Conservation (phyloP, 2,113 vertebrate genomes). For the Micronycteris hirsuta region DNA sequence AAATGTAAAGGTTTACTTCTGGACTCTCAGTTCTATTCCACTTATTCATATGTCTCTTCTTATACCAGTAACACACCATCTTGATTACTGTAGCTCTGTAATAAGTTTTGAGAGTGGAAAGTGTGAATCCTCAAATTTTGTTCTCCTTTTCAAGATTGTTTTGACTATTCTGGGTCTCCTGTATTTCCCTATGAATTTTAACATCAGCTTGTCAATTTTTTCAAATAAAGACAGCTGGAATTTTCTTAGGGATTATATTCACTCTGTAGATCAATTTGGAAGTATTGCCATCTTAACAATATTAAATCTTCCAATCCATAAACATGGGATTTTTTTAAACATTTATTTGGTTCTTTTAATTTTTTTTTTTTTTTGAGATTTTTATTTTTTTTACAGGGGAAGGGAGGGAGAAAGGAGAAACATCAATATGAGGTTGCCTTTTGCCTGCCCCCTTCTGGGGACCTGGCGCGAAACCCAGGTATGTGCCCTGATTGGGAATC, state of each 20-base stretch:
- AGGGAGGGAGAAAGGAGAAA: no score
- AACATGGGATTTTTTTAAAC: not conserved
- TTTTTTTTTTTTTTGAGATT: no score
- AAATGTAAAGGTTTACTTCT: not conserved
- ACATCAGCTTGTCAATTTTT: not conserved
- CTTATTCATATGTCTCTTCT: not conserved
- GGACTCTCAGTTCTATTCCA: not conserved
- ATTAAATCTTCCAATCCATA: not conserved
- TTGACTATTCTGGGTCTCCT: not conserved
- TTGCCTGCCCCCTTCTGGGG: no score
- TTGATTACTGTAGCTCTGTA: not conserved
- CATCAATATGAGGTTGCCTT: no score
- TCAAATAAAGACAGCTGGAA: not conserved
- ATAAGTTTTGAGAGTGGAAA: slow-evolving; percentile 30
- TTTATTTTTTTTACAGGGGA: no score
- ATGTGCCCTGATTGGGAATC: no score
- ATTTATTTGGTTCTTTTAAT: not conserved
- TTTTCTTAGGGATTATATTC: slow-evolving; percentile 19
- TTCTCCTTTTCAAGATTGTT: slow-evolving; percentile 38
- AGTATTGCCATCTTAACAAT: not conserved
- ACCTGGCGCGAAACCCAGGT: no score
- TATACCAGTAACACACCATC: not conserved
- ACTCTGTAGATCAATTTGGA: not conserved
- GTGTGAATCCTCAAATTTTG: slow-evolving; percentile 1
- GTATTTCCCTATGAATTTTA: slow-evolving; percentile 34